Evolutionary conservation across 2,888 invertebrate species (phyloP), one percentile per base, ranked within the genome.

Genomic region (Ashinkailepas kermadecensis): DNA sequence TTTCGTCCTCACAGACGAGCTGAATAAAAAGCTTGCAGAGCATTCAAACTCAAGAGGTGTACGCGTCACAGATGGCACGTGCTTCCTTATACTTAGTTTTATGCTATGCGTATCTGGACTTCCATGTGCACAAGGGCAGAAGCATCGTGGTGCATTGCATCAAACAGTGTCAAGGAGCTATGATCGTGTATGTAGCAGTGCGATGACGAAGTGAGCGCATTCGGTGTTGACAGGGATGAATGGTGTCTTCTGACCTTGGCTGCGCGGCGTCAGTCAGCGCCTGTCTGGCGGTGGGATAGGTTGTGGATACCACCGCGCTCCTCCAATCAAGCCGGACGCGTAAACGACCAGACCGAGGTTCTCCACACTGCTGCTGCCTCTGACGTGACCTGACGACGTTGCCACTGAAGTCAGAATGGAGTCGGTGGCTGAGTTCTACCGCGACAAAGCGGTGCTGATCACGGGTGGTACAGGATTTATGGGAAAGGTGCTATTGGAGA

Each of bases 381-480:
- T 39, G 39, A 12, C 23, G 18, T 12, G 25, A 39, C 25, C 70
- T 23, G 15, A 12, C 12, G 25, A 0, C 1, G 15, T 39, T 15
- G 39, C 70, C 70, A 70, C 12, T 39, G 25, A 3, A 70, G 39
- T 54, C 59, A 70, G 56, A 13, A 81, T 81, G 81, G 80, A 25
- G 70, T 67, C 82, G 9, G 91, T 94, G 78, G 88, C 91, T 0
- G 90, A 92, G 62, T 93, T 91, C 86, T 94, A 91, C 87, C 89
- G 90, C 10, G 92, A 91, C 12, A 90, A 91, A 83, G 90, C 90
- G 83, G 88, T 95, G 57, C 92, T 96, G 81, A 90, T 96, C 85
- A 95, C 95, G 0, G 95, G 98, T 25, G 95, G 94, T 18, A 96
- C 96, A 0, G 96, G 96, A 0, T 97, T 96, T 86, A 90, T 97